Base-by-base conservation (phyloP, 1,140 invertebrate genomes). In the Capitella teleta region DNA sequence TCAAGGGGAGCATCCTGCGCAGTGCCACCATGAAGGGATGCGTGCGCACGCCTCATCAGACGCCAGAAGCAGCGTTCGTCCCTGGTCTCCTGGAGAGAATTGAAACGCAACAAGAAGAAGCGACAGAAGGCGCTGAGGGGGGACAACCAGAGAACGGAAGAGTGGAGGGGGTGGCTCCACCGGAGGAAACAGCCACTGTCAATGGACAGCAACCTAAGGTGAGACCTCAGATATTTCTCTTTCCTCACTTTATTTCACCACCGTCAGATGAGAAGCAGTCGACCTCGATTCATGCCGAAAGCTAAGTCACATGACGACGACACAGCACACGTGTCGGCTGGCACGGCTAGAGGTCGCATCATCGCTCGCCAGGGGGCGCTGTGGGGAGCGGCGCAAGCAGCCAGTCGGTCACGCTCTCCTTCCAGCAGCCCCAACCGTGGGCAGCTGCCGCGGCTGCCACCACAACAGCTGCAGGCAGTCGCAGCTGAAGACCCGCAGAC, bases 381-480 rank as follows among this genome's bases (percentile, higher is more conserved):
- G n/a, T n/a, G n/a, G n/a, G 25, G 34, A 16, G 21, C 25, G 18
- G 28, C 46, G 24, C 42, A 12, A 32, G n/a, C n/a, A n/a, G n/a
- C n/a, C n/a, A 49, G 36, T 14, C 47, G 46, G 14, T 51, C 49
- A 2, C 47, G 49, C 12, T 51, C 49, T 2, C 40, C 48, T 19
- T 48, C 49, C 26, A 19, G 25, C 28, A 52, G 53, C 42, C 57
- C 47, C 19, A 42, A 6, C 32, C 12, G 18, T 37, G 37, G 36
- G 40, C 12, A 61, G 79, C 30, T 79, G 77, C 19, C 81, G 78
- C n/a, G n/a, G n/a, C n/a, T n/a, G n/a, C n/a, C n/a, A n/a, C n/a
- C n/a, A n/a, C n/a, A n/a, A n/a, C n/a, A n/a, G n/a, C n/a, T n/a
- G n/a, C n/a, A n/a, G n/a, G n/a, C n/a, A n/a, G n/a, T n/a, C n/a